Conservation (phyloP, 2,113 vertebrate genomes). For the zebrafish (Danio rerio) region DNA sequence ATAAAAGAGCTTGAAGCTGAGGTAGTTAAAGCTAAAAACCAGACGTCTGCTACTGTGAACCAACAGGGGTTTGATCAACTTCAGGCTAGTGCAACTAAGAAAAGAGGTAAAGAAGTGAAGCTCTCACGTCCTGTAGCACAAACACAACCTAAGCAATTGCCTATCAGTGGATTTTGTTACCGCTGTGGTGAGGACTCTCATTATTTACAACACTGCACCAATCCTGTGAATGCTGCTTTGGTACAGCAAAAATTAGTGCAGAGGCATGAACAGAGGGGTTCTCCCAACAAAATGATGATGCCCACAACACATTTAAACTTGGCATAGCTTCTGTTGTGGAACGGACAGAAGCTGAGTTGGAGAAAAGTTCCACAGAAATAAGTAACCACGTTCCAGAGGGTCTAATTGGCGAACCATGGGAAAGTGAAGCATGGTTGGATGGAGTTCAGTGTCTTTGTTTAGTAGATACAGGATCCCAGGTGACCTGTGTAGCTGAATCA, state of each 20-base stretch:
- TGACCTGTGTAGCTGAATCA: background rate
- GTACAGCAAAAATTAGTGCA: slow-evolving; percentile 12
- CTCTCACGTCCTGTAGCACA: background rate
- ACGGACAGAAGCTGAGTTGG: background rate
- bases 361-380: background rate
- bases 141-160: background rate
- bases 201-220: slow-evolving; percentile 9
- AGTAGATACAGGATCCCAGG: background rate
- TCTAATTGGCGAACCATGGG: background rate
- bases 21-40: background rate
- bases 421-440: background rate
- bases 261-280: background rate
- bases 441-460: background rate
- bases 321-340: slow-evolving; percentile 14
- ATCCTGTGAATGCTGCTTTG: background rate
- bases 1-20: slow-evolving; percentile 13
- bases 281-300: background rate
- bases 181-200: slow-evolving; percentile 14
- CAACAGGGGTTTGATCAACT: background rate
- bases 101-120: background rate
- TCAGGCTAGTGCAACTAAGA: background rate
- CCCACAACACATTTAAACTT: slow-evolving; percentile 1
- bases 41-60: background rate
- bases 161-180: background rate
- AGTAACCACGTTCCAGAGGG: background rate